Evolutionary conservation across 2,113 vertebrate genomes (phyloP), one percentile per base, ranked within the genome.

Genomic region (Zapornia atra): DNA sequence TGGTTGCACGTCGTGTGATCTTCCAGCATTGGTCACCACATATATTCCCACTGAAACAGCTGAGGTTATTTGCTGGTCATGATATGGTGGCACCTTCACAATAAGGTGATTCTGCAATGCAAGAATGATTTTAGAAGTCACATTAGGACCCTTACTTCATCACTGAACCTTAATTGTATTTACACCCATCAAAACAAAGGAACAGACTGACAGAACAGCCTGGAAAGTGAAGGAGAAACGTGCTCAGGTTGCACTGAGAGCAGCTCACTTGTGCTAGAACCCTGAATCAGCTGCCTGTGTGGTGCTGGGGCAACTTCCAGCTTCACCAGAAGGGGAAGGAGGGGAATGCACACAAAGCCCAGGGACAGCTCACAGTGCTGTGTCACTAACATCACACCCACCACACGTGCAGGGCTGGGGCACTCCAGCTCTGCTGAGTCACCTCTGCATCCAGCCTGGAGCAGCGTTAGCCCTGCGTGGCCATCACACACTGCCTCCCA

Each of bases 61-160:
- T 61, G 99, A 98, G 85, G 98, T 98, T 97, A 99, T 99, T 75
- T 98, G 97, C 93, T 98, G 99, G 97, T 99, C 99, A 48, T 99
- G 99, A 98, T 99, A 99, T 29, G 99, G 98, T 65, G 99, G 99
- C 96, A 99, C 99, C 95, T 99, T 99, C 90, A 99, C 99, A 96
- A 99, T 99, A 95, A 99, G 98, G 98, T 99, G 99, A 98, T 99
- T 99, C 99, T 99, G 97, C 79, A 93, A 79, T 29, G 60, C 85
- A 60, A 88, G 66, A 93, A 59, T 33, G 50, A 61, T 33, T 11
- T 46, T 20, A 38, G 21, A 54, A 42, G 46, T 12, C 54, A 9
- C 24, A 15, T 81, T 53, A 87, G 68, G 51, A 89, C 64, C 33
- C 12, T 33, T 18, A 38, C 29, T 79, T 75, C 6, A 22, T 64